phyloP scores from a whole-genome alignment of 2,888 invertebrate genomes.

The Lysandra bellargus region DNA sequence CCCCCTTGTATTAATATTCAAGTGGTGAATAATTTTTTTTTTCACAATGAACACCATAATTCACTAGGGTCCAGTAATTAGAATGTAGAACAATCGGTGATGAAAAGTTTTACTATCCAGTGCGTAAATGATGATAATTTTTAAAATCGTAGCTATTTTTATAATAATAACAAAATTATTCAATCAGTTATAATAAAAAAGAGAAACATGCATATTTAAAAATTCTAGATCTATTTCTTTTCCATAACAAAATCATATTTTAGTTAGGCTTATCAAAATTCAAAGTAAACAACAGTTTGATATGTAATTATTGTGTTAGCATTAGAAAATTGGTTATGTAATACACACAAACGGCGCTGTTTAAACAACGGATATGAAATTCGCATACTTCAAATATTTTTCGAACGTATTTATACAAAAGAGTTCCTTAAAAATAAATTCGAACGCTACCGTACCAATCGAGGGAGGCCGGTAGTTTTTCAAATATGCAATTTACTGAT shows the following conservation, averaged over 20 bases:
- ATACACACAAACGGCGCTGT: background rate
- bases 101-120: constrained; percentile 23
- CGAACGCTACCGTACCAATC: constrained; percentile 49
- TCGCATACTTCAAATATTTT: constrained; percentile 18
- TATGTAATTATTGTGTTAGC: background rate
- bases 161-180: background rate
- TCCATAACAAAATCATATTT: background rate
- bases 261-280: background rate
- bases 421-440: constrained; percentile 44
- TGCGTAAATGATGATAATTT: background rate
- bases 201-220: background rate
- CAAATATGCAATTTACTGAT: constrained; percentile 80
- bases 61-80: constrained; percentile 36
- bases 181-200: background rate
- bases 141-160: background rate
- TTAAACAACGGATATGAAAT: constrained; percentile 12
- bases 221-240: background rate
- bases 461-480: constrained; percentile 68
- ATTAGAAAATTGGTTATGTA: background rate
- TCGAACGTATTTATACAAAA: constrained; percentile 37
- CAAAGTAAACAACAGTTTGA: background rate
- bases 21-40: constrained; percentile 54
- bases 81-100: constrained; percentile 3
- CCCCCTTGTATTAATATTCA: constrained; percentile 61
- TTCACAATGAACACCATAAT: constrained; percentile 40